Evolutionary conservation across 2,888 invertebrate genomes (phyloP).

Genomic region (Blera fallax): DNA sequence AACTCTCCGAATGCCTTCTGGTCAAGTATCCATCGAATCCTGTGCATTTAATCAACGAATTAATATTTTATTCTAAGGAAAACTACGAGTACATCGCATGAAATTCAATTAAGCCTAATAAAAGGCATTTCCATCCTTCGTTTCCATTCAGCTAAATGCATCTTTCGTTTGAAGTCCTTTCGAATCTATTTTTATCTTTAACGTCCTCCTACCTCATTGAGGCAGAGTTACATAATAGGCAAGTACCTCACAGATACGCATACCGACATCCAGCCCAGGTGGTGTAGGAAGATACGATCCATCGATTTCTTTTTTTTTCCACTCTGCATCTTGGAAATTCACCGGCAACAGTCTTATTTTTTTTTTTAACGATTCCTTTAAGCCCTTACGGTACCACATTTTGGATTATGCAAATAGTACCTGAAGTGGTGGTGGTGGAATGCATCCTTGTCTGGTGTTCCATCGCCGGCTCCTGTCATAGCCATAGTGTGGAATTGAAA

Average conservation of each 20-base stretch:
- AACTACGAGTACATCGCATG: conserved; percentile 30
- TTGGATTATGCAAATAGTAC: conserved; percentile 70
- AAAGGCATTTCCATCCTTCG: too few species aligned
- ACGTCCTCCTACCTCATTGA: conserved; percentile 16
- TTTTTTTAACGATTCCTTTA: conserved; percentile 48
- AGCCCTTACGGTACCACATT: conserved; percentile 53
- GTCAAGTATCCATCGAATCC: background rate
- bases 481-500: conserved; percentile 46
- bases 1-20: background rate
- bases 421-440: background rate
- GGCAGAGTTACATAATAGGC: conserved; percentile 51
- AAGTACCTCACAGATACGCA: conserved; percentile 2
- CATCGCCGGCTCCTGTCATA: conserved; percentile 35
- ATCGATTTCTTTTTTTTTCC: conserved; percentile 51
- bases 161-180: conserved; percentile 35
- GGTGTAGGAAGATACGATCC: conserved; percentile 33
- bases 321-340: conserved; percentile 26
- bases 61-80: background rate
- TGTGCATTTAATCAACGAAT: background rate
- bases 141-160: conserved; percentile 13
- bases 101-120: conserved; percentile 62
- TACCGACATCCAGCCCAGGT: conserved; percentile 24
- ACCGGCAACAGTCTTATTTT: background rate
- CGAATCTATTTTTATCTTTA: conserved; percentile 2
- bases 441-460: conserved; percentile 9